phyloP scores from a whole-genome alignment of 2,797 vertebrate genomes.

The Halcyon chelicuti region DNA sequence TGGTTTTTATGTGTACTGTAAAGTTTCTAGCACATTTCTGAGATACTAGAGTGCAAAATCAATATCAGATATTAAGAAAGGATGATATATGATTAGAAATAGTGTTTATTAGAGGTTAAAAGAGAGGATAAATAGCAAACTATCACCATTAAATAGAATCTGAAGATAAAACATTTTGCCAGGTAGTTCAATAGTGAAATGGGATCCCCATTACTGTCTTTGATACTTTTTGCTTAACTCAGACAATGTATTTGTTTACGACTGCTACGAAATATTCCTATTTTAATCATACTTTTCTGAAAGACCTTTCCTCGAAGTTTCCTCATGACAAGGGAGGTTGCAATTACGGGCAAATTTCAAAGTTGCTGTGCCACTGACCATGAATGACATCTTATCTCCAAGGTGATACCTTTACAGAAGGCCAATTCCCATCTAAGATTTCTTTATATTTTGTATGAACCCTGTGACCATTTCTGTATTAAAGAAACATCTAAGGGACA shows the following conservation, averaged over 20 bases:
- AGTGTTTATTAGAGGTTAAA: background rate
- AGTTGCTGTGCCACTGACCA: background rate
- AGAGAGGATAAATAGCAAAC: background rate
- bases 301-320: background rate
- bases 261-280: background rate
- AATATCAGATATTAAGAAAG: background rate
- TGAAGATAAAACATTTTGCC: background rate
- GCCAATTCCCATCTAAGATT: background rate
- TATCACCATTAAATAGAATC: background rate
- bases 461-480: background rate
- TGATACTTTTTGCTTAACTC: background rate
- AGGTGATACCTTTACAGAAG: background rate
- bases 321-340: background rate
- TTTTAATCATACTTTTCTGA: background rate
- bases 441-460: background rate
- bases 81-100: background rate
- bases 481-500: background rate
- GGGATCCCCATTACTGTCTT: background rate
- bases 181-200: background rate
- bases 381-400: background rate
- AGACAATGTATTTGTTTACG: background rate
- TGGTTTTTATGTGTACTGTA: background rate
- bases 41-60: background rate
- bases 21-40: background rate
- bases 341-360: background rate